Evolutionary conservation across 1,140 invertebrate species (phyloP), one percentile per base, ranked within the genome.

Genomic region (Dendrolimus kikuchii): DNA sequence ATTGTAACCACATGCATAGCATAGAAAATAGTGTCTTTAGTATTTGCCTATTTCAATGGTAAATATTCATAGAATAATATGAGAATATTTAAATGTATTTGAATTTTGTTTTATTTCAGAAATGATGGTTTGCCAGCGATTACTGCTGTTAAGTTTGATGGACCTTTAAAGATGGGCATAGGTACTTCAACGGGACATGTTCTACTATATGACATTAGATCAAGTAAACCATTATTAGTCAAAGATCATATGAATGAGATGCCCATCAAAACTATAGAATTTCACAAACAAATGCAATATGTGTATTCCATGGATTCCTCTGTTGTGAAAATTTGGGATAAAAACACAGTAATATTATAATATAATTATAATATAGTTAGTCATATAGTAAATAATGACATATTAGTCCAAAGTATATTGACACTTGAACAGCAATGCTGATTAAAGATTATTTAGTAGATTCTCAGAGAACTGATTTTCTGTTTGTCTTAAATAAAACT

Each of bases 241-340:
- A 99, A 99, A 86, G 97, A 99, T 89, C 98, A 99, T 66, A 93
- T 96, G 88, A 97, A 98, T 88, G 95, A 93, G 52, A 88, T 96
- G 46, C 96, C 98, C 0, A 99, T 99, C 39, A 96, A 93, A 79
- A 92, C 92, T 69, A 89, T 99, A 46, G 93, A 95, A 49, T 99
- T 98, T 71, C 95, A 98, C 77, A 87, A 91, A 55, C 84, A 90
- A 62, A 91, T 94, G 80, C 92, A 96, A 76, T 89, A 96, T 59
- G 92, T 99, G 50, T 92, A 96, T 61, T 98, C 97, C 6, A 93
- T 99, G 92, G 98, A 99, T 85, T 89, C 91, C 55, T 94, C 94
- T 62, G 93, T 97, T 37, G 86, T 99, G 0, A 99, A 99, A 88
- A 93, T 99, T 66, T 99, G 98, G 98, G 92, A 99, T 67, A 93